Base-by-base conservation (phyloP, 2,888 invertebrate species). In the Mamestra brassicae region DNA sequence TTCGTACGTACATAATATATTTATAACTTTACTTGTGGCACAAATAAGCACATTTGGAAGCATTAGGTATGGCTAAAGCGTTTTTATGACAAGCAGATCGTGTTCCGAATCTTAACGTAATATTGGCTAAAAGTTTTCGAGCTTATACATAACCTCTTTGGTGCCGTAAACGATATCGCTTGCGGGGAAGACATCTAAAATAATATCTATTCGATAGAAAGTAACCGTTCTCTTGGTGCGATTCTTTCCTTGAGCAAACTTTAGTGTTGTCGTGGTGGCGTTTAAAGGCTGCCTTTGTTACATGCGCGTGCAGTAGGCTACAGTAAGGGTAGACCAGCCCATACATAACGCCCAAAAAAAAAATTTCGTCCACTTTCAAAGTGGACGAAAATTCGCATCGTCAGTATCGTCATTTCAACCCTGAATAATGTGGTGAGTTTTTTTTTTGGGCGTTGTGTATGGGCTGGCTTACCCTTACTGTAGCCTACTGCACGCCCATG, bases 51-150 rank as follows among this genome's bases (percentile, higher is more conserved):
- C 92, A 92, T 92, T 91, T 90, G 83, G 84, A 90, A 85, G 89
- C 92, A 90, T 92, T 88, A 88, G 86, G 87, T 88, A 86, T 85
- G 87, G 87, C 81, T 88, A 85, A 89, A 87, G 85, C 89, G 88
- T 92, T 93, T 93, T 92, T 93, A 92, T 91, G 89, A 88, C 86
- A 85, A 91, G 83, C 85, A 85, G 88, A 85, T 88, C 94, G 94
- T 93, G 93, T 86, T 76, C 80, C 52, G 92, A 92, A 92, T 93
- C 88, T 86, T 85, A 89, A 91, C 84, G 76, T 81, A 79, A 86
- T 87, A 88, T 91, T 84, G 86, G 87, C 87, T 81, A 83, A 90
- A 91, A 92, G 89, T 92, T 93, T 90, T 85, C 68, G 84, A 88
- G 88, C 88, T 87, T 88, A 86, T 88, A 86, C 87, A 89, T 90